Evolutionary conservation across 2,797 vertebrate species (phyloP), one percentile per base, ranked within the genome.

Genomic region (Pachyuromys duprasi): DNA sequence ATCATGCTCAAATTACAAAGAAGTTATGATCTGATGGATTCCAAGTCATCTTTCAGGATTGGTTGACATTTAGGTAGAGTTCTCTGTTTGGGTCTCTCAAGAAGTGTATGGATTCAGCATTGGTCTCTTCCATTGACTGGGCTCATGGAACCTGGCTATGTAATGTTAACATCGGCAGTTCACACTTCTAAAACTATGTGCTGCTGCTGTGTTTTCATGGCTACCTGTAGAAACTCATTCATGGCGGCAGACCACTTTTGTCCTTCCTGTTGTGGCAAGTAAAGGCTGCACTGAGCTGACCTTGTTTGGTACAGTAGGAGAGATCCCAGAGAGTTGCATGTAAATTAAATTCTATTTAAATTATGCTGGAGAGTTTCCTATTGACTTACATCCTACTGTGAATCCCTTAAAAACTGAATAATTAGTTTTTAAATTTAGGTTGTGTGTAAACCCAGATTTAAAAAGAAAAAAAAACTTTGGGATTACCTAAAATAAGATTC

Each of bases 401-500:
- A 97, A 87, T 93, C 39, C 33, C 94, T 91, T 96, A 95, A 94
- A 96, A 96, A 84, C 42, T 95, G 94, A 97, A 97, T 97, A 96
- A 96, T 95, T 95, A 84, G 84, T 95, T 97, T 95, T 92, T 90
- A 96, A 97, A 96, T 96, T 90, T 96, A 96, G 88, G 83, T 45
- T 96, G 82, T 88, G 67, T 78, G 57, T 86, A 95, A 95, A 95
- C 57, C 33, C 31, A 89, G 90, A 57, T 93, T 33, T 96, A 49
- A 49, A 49, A 49, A 49, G 5, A 49, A 49, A 49, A 49, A 49
- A 9, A 8, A 45, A 45, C 65, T 33, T 39, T 84, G 62, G 42
- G 55, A 69, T 78, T 87, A 86, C 92, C 83, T 96, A 75, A 88
- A 95, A 93, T 90, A 93, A 96, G 72, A 86, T 79, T 42, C 70